Evolutionary conservation across 1,140 invertebrate genomes (phyloP).

Genomic region (Tetramorium simillimum): DNA sequence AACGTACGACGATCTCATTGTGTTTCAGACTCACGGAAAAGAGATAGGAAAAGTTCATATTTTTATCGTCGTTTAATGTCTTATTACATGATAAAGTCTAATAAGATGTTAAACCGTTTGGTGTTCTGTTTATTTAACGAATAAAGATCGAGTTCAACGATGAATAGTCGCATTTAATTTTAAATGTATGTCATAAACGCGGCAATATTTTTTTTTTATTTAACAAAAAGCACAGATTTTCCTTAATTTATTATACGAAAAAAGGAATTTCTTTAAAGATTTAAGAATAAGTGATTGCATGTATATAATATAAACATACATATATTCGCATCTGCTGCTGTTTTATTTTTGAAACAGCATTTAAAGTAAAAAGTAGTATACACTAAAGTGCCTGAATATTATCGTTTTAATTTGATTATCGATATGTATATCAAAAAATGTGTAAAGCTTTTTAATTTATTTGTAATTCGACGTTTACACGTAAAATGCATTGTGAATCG

Average conservation of each 20-base stretch:
- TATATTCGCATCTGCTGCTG: background rate
- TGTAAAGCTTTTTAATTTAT: background rate
- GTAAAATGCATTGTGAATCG: background rate
- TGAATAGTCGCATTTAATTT: background rate
- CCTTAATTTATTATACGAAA: background rate
- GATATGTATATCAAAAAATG: background rate
- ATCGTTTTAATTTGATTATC: slow-evolving; percentile 3
- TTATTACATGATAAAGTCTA: background rate
- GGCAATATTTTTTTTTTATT: background rate
- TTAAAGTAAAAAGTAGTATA: background rate
- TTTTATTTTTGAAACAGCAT: background rate
- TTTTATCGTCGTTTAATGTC: background rate
- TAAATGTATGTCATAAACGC: background rate
- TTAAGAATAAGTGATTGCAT: too few species aligned
- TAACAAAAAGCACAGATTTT: background rate
- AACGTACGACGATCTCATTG: background rate
- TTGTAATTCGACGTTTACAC: background rate
- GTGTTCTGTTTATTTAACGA: too few species aligned
- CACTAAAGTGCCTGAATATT: background rate
- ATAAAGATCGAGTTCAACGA: too few species aligned
- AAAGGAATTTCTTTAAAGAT: background rate
- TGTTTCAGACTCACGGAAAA: background rate
- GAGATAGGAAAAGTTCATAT: background rate
- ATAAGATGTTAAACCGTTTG: too few species aligned
- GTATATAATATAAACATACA: too few species aligned